Percentiles rank a stretch among this genome's conserved stretches.
These are phyloP conservation scores for Samia ricini DNA, from an alignment of 1,140 invertebrate species.

Conservation along the genomic window DNA sequence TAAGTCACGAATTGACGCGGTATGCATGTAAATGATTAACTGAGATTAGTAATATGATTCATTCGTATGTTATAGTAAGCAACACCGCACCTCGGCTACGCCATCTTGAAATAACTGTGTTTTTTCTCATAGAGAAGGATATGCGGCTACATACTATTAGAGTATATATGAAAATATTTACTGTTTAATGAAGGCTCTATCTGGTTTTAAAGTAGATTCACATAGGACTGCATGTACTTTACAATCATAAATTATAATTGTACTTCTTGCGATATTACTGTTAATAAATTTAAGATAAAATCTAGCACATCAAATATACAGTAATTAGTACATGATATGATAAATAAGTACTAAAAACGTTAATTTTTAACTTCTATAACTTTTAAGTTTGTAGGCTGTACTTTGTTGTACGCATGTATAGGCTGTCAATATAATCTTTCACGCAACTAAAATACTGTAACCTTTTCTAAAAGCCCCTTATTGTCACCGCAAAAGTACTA, in stretches of 20 bases:
- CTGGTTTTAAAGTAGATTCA: no score
- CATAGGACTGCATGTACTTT: no score
- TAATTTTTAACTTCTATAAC: not conserved
- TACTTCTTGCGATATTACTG: no score
- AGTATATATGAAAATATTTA: not conserved
- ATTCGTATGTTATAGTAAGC: no score
- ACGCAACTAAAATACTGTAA: not conserved
- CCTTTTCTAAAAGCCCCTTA: constrained; percentile 5
- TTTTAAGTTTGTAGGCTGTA: no score
- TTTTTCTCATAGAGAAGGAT: not conserved
- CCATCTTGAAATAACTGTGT: not conserved
- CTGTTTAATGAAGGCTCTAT: no score
- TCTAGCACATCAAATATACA: no score
- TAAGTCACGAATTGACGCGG: constrained; percentile 10
- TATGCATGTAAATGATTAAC: constrained; percentile 4
- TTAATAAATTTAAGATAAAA: no score
- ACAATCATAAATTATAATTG: no score
- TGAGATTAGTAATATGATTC: not conserved
- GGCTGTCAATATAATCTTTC: not conserved
- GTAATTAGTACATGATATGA: no score
- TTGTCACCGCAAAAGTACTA: constrained; percentile 42
- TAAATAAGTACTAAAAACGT: no score
- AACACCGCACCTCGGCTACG: not conserved
- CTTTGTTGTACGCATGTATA: no score
- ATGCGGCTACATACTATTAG: not conserved